Conservation (phyloP, 2,888 invertebrate species). For the Drosophila merina region DNA sequence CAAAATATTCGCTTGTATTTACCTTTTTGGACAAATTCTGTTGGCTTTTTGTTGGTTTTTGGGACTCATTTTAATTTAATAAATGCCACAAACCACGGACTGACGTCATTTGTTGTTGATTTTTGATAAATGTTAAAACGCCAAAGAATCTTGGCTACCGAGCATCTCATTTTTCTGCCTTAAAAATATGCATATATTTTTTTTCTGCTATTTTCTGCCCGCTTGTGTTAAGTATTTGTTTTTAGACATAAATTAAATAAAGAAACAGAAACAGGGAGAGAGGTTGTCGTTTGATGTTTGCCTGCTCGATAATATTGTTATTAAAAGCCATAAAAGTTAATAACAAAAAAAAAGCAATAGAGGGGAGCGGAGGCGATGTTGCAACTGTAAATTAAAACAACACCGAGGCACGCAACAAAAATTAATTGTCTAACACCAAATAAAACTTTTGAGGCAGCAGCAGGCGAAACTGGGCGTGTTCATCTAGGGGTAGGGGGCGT, state of each 20-base stretch:
- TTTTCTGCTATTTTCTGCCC: not conserved
- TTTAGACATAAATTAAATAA: constrained; percentile 48
- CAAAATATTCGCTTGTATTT: not conserved
- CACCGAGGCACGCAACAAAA: constrained; percentile 81
- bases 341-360: constrained; percentile 24
- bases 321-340: constrained; percentile 37
- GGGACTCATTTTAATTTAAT: constrained; percentile 53
- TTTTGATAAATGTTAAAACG: constrained; percentile 62
- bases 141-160: constrained; percentile 47
- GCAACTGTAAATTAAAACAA: constrained; percentile 79
- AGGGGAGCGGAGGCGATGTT: constrained; percentile 37
- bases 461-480: constrained; percentile 64
- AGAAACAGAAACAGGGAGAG: constrained; percentile 16
- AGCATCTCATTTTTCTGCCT: constrained; percentile 47
- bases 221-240: constrained; percentile 41
- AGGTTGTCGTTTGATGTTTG: constrained; percentile 28
- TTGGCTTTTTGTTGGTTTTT: constrained; percentile 33
- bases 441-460: constrained; percentile 62
- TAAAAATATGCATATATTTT: constrained; percentile 53
- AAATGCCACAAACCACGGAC: constrained; percentile 48
- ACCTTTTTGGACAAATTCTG: constrained; percentile 42
- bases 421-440: constrained; percentile 83
- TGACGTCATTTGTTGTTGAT: constrained; percentile 73
- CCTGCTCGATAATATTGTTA: constrained; percentile 49
- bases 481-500: constrained; percentile 33